phyloP scores from a whole-genome alignment of 2,113 vertebrate genomes.

The Pardalotus punctatus region DNA sequence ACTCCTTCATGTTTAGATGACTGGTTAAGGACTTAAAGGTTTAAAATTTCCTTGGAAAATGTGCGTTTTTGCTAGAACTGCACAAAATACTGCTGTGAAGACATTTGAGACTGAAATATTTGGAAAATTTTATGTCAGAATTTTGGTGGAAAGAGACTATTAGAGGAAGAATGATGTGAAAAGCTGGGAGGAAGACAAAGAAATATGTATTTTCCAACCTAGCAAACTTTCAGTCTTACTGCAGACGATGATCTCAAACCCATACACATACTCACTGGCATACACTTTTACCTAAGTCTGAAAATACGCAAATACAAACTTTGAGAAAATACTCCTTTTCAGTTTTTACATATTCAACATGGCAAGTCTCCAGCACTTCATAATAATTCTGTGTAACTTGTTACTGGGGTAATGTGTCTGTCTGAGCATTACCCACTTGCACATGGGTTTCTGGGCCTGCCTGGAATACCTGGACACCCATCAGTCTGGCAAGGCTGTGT shows the following conservation, averaged over 20 bases:
- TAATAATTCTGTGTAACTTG: background rate
- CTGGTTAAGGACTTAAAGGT: constrained; percentile 30
- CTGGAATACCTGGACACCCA: background rate
- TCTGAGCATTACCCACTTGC: background rate
- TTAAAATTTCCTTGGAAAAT: background rate
- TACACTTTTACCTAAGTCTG: background rate
- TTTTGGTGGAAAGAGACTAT: background rate
- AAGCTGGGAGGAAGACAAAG: background rate
- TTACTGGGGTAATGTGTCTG: rapidly evolving
- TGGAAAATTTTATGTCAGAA: background rate
- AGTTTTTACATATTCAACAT: background rate
- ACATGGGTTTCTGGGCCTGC: background rate
- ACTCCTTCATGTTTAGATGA: constrained; percentile 59
- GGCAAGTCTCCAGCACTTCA: background rate
- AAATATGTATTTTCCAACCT: background rate
- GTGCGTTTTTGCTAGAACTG: background rate
- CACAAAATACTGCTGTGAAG: background rate
- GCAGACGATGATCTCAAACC: background rate
- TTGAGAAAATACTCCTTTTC: constrained; percentile 12
- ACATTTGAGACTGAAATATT: background rate
- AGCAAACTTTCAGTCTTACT: background rate
- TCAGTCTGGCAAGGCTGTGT: background rate
- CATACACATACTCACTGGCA: background rate
- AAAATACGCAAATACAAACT: constrained; percentile 29
- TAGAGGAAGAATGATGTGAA: background rate